phyloP scores from a whole-genome alignment of 2,113 vertebrate species.

The Mugil cephalus region DNA sequence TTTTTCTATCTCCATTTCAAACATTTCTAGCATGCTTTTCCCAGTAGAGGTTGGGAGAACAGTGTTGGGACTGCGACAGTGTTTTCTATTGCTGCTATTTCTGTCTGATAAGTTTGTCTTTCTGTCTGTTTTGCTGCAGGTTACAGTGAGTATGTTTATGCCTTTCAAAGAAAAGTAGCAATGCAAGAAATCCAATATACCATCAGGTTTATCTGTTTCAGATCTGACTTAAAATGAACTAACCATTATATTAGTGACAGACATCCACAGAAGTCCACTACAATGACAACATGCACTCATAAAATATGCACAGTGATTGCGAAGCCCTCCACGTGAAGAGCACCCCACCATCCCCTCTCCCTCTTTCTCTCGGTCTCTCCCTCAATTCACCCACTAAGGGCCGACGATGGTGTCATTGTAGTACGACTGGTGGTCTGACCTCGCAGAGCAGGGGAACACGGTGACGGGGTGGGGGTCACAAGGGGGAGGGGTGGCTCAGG shows the following conservation, averaged over 20 bases:
- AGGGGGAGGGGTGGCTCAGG: slow-evolving; percentile 50
- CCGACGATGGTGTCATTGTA: slow-evolving; percentile 70
- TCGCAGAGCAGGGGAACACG: slow-evolving; percentile 34
- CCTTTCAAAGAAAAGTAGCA: too few species aligned
- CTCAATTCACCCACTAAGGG: slow-evolving; percentile 56
- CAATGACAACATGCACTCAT: slow-evolving; percentile 54
- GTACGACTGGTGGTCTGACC: slow-evolving; percentile 72
- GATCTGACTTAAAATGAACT: slow-evolving; percentile 15
- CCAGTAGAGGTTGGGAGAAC: too few species aligned
- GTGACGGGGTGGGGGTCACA: slow-evolving; percentile 41
- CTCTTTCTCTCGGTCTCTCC: slow-evolving; percentile 20
- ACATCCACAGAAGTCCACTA: slow-evolving; percentile 32
- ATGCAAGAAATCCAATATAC: neutral
- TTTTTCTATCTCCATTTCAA: neutral
- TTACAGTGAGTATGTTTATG: too few species aligned
- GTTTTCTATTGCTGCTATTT: too few species aligned
- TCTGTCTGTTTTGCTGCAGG: too few species aligned
- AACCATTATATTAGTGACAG: slow-evolving; percentile 30
- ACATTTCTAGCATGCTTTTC: neutral
- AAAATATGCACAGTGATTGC: slow-evolving; percentile 80
- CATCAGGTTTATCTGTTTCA: neutral
- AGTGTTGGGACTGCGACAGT: too few species aligned
- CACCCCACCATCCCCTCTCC: slow-evolving; percentile 40
- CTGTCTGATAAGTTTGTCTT: too few species aligned
- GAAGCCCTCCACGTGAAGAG: slow-evolving; percentile 79